A percentile compares a stretch with the other conserved stretches of the same genome.
These are phyloP conservation scores for Arrhopalites spinosus DNA, from an alignment of 2,888 invertebrate genomes.

Conservation along the genomic window DNA sequence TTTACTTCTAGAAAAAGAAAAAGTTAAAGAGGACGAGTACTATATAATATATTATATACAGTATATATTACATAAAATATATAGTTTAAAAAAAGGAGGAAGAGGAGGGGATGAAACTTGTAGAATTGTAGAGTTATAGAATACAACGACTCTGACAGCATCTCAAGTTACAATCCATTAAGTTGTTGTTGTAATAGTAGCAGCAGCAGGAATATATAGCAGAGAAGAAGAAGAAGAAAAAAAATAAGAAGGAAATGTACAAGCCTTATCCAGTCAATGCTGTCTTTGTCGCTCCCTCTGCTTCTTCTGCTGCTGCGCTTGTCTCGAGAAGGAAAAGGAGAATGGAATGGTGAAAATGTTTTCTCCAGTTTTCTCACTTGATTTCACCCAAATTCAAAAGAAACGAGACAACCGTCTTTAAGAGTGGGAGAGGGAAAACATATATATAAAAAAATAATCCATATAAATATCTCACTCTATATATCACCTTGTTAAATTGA, in stretches of 20 bases:
- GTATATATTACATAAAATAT: no score
- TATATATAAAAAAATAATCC: neutral
- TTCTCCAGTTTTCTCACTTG: neutral
- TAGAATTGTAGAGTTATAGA: neutral
- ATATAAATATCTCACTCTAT: neutral
- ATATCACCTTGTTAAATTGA: neutral
- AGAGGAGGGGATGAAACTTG: neutral
- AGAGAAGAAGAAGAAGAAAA: neutral
- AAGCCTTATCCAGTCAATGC: neutral
- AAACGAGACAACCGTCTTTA: no score
- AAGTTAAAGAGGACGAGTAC: neutral
- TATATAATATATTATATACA: no score
- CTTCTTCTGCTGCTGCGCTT: neutral
- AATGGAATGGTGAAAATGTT: neutral
- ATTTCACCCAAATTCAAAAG: neutral
- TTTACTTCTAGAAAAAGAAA: neutral
- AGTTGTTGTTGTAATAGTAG: neutral
- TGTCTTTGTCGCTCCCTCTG: neutral
- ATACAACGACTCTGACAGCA: neutral
- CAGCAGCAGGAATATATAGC: neutral
- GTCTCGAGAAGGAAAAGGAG: neutral
- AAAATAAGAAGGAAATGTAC: neutral
- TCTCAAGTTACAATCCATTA: slow-evolving; percentile 32
- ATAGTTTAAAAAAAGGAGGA: no score
- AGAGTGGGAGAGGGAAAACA: neutral